phyloP scores from a whole-genome alignment of 2,113 vertebrate genomes.

The Geococcyx californianus region DNA sequence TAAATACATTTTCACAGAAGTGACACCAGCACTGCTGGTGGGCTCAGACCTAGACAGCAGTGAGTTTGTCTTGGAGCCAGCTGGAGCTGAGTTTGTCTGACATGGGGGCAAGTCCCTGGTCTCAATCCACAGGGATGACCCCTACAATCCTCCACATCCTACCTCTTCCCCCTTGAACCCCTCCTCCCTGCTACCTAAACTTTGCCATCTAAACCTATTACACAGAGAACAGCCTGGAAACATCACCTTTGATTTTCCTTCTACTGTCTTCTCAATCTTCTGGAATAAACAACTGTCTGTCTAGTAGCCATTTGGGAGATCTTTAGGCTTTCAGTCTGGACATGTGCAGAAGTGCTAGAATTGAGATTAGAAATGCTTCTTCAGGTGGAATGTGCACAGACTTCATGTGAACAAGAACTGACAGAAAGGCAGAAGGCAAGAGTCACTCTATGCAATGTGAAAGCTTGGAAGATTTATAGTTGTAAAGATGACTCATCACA shows the following conservation, averaged over 20 bases:
- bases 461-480: background rate
- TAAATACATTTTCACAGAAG: background rate
- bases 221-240: background rate
- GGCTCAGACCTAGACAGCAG: background rate
- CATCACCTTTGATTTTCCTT: background rate
- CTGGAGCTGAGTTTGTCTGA: background rate
- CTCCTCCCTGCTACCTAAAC: background rate
- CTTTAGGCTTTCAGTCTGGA: background rate
- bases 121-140: background rate
- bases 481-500: background rate
- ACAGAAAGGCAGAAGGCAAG: background rate
- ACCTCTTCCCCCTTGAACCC: too few relatives aligned
- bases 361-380: background rate
- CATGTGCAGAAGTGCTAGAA: background rate
- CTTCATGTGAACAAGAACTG: background rate
- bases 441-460: background rate
- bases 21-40: too few relatives aligned
- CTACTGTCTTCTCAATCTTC: background rate
- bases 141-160: background rate
- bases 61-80: rapidly evolving
- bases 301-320: background rate
- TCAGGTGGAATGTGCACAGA: background rate
- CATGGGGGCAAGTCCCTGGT: background rate
- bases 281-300: background rate
- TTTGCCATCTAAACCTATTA: background rate